Evolutionary conservation across 2,888 invertebrate species (phyloP), one percentile per base, ranked within the genome.

Genomic region (Melieria omissa): DNA sequence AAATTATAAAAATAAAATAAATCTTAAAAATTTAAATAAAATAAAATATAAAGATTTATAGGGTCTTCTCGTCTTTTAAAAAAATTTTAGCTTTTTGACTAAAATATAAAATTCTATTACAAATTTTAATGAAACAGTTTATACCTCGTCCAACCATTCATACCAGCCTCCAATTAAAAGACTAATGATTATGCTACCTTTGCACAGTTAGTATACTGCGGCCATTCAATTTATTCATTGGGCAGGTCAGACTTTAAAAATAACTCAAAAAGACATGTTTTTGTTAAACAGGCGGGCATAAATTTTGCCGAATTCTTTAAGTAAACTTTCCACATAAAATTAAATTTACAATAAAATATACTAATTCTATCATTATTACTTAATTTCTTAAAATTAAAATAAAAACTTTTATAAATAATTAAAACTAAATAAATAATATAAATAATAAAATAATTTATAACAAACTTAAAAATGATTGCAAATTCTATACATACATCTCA

Each of bases 151-250:
- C 29, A 29, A 29, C 29, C 29, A 29, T 29, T 29, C 29, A 93
- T 93, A 88, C 92, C 86, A 93, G 92, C 89, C 90, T 89, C 86
- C 88, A 93, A 92, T 93, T 92, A 93, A 92, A 89, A 92, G 90
- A 91, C 92, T 90, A 93, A 88, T 91, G 88, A 91, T 92, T 92
- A 91, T 92, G 92, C 91, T 93, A 92, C 92, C 91, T 92, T 92
- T 89, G 92, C 90, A 92, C 92, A 90, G 91, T 29, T 29, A 29
- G 29, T 29, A 29, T 29, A 29, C 29, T 29, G 29, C 29, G 29
- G 29, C 29, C 29, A 29, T 29, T 29, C 29, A 29, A 29, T 29
- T 29, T 29, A 29, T 29, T 29, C 29, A 29, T 29, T 29, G 29
- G 29, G 29, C 29, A 29, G 29, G 29, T 29, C 29, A 29, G 29